Evolutionary conservation across 2,888 invertebrate genomes (phyloP).

Genomic region (Drosophila ezoana): DNA sequence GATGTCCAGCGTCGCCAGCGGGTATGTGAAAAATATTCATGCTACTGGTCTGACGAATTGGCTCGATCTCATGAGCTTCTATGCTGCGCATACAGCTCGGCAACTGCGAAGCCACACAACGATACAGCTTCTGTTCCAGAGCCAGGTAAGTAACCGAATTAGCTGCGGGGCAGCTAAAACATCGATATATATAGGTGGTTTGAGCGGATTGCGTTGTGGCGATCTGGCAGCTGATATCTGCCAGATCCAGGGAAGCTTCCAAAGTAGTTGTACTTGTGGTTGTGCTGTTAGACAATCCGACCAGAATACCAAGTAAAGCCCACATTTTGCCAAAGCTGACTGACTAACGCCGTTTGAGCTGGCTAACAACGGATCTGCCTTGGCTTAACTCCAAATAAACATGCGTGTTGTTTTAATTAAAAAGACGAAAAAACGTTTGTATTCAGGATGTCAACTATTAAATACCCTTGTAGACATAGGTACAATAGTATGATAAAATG

Average conservation of each 20-base stretch:
- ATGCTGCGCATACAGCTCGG: slow-evolving; percentile 55
- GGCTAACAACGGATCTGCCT: not conserved
- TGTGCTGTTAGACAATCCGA: slow-evolving; percentile 11
- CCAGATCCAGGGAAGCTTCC: slow-evolving; percentile 13
- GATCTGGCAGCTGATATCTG: slow-evolving; percentile 49
- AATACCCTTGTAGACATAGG: no score
- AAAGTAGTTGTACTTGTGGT: not conserved
- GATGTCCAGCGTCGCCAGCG: slow-evolving; percentile 31
- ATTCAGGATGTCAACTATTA: not conserved
- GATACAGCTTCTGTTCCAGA: slow-evolving; percentile 47
- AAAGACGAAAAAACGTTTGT: not conserved
- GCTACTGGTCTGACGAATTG: slow-evolving; percentile 62
- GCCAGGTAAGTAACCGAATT: slow-evolving; percentile 1
- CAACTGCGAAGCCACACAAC: slow-evolving; percentile 42
- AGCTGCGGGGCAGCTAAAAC: slow-evolving; percentile 49
- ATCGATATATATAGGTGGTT: slow-evolving; percentile 63
- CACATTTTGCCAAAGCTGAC: not conserved
- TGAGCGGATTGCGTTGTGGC: slow-evolving; percentile 46
- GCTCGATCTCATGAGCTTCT: slow-evolving; percentile 54
- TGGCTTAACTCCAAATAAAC: not conserved
- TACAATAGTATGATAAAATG: no score
- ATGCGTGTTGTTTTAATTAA: slow-evolving; percentile 7
- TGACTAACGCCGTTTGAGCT: not conserved
- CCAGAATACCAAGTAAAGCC: slow-evolving; percentile 38
- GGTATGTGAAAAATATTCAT: slow-evolving; percentile 69